A percentile compares a stretch with the other conserved stretches of the same genome.
phyloP scores from a whole-genome alignment of 2,797 vertebrate species.

The Tiaroga cobitis region DNA sequence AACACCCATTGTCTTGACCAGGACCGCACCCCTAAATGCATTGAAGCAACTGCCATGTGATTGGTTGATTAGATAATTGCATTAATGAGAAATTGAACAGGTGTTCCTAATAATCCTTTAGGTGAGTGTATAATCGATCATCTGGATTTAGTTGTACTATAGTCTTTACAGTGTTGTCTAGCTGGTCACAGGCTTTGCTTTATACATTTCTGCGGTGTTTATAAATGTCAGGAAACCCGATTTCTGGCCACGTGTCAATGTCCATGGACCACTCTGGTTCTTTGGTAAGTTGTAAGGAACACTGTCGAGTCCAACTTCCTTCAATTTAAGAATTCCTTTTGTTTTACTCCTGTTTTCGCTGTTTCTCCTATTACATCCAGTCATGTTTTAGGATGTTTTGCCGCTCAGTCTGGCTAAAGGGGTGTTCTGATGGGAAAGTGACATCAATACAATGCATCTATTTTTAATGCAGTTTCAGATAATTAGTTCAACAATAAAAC shows the following conservation, averaged over 20 bases:
- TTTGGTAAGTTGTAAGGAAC: not conserved
- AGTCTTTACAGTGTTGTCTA: no score
- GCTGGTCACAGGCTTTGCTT: not conserved
- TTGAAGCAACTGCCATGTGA: no score
- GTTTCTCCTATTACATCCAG: not conserved
- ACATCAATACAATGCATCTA: not conserved
- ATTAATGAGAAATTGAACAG: no score
- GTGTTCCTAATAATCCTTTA: no score
- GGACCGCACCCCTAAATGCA: no score
- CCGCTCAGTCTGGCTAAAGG: not conserved
- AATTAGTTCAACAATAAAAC: not conserved
- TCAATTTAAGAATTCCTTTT: not conserved
- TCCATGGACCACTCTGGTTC: no score
- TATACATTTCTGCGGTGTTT: not conserved
- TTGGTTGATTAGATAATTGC: no score
- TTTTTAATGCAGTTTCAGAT: not conserved
- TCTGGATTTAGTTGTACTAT: not conserved
- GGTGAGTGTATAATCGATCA: not conserved
- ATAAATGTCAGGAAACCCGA: not conserved
- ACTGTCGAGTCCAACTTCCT: not conserved
- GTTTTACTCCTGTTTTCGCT: not conserved
- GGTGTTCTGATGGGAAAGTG: not conserved
- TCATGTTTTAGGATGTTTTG: not conserved
- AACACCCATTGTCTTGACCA: no score
- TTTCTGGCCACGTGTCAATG: not conserved